Percentiles rank a stretch among this genome's conserved stretches.
phyloP scores from a whole-genome alignment of 2,888 invertebrate genomes.

The Anthophora plumipes region DNA sequence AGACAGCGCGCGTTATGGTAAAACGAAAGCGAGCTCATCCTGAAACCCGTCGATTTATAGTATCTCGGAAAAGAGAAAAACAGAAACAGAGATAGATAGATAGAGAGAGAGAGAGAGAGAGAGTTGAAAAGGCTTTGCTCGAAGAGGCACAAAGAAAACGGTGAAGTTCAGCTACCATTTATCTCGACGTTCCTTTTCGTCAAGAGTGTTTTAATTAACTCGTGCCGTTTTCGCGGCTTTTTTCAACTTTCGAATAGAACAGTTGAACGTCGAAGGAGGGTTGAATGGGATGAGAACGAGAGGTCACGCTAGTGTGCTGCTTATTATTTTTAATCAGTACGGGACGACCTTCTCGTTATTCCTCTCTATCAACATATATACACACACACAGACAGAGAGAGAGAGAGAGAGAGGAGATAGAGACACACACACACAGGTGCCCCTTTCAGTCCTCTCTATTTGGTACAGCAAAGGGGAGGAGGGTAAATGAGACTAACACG shows the following conservation, averaged over 20 bases:
- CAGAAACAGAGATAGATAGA: no score
- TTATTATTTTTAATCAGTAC: slow-evolving; percentile 66
- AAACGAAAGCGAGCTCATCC: background rate
- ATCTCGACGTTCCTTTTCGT: slow-evolving; percentile 32
- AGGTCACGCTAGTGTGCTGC: slow-evolving; percentile 25
- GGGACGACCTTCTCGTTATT: slow-evolving; percentile 10
- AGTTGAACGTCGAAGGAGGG: background rate
- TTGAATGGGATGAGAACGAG: slow-evolving; percentile 1
- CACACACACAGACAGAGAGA: background rate
- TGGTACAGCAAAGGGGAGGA: slow-evolving; percentile 46
- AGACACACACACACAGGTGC: background rate
- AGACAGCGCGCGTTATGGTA: slow-evolving; percentile 16
- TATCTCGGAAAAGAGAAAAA: slow-evolving; percentile 1
- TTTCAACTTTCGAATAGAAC: slow-evolving; percentile 4
- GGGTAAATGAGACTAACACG: slow-evolving; percentile 74
- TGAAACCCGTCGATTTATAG: slow-evolving; percentile 25
- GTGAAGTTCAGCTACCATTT: slow-evolving; percentile 18
- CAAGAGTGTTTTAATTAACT: slow-evolving; percentile 43
- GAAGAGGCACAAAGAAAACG: slow-evolving; percentile 16
- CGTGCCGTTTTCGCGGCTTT: slow-evolving; percentile 22
- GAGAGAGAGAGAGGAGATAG: background rate
- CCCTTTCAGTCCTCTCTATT: slow-evolving; percentile 34
- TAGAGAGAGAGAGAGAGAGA: background rate
- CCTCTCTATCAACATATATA: slow-evolving; percentile 1
- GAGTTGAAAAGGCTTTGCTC: slow-evolving; percentile 3